Conservation (phyloP, 92 coral and sea anemone genomes). For the Hydrozoanthus gracilis region DNA sequence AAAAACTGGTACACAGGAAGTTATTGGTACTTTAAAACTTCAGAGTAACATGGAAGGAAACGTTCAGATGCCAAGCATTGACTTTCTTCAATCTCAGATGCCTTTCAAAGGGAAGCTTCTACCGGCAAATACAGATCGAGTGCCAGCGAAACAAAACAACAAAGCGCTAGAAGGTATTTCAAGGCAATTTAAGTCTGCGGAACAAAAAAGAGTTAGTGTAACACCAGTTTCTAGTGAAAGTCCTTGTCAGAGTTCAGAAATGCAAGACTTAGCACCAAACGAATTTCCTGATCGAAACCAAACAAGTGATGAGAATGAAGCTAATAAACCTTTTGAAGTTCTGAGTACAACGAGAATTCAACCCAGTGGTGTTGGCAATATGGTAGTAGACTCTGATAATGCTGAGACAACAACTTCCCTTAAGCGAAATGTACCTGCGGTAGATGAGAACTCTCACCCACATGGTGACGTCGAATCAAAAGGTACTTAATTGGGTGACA, state of each 20-base stretch:
- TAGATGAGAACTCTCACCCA: neutral
- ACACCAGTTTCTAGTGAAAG: neutral
- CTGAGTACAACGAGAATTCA: neutral
- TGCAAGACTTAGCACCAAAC: neutral
- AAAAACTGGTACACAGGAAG: neutral
- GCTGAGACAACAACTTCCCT: neutral
- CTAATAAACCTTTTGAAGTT: neutral
- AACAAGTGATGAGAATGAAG: neutral
- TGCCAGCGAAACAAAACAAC: neutral
- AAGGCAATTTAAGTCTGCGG: no score
- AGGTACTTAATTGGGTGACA: slow-evolving; percentile 3
- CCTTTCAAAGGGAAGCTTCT: neutral
- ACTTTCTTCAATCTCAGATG: neutral
- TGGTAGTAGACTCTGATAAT: neutral
- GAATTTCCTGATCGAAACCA: neutral
- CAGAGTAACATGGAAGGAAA: neutral
- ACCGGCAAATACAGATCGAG: no score
- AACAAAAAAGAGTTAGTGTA: neutral
- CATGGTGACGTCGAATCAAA: neutral
- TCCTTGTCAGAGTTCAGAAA: neutral
- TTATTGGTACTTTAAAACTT: neutral
- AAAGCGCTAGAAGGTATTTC: neutral
- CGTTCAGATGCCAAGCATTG: neutral
- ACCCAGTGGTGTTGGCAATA: neutral
- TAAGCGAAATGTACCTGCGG: neutral